Evolutionary conservation across 2,888 invertebrate genomes (phyloP), one percentile per base, ranked within the genome.

Genomic region (Chymomyza fuscimana): DNA sequence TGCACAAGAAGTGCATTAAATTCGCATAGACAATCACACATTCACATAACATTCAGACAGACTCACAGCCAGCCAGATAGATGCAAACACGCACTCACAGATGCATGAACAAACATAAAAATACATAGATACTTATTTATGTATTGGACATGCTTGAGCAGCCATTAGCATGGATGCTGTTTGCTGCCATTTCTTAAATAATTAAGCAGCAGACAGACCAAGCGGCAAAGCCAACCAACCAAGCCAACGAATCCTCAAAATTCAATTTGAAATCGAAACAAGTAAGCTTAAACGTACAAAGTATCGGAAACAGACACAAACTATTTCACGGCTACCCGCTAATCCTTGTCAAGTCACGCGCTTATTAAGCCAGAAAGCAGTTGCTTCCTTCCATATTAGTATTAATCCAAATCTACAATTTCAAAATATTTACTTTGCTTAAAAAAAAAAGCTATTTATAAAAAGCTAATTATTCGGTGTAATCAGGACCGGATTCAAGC

Each of bases 1-100:
- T 82, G 73, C 74, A 69, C 70, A 72, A 65, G 72, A 63, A 76
- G 72, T 86, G 85, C 88, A 84, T 78, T 79, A 79, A 84, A 78
- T 76, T 77, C 74, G 60, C 73, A 74, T 71, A 69, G 51, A 79
- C 72, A 73, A 56, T 40, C 50, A n/a, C 36, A 46, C 58, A 58
- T 5, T 32, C 32, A 25, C 3, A 25, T 60, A 58, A 68, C 59
- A 15, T 7, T 40, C 54, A 10, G 19, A 69, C 40, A 25, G 40
- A 56, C 10, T 63, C 12, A 51, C 58, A 51, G 51, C 32, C 22
- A 58, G 46, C 22, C 50, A 40, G 25, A 58, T 5, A 51, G 4
- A n/a, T 5, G n/a, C 51, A 50, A 36, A 60, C 15, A 36, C 52
- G 19, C 46, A 22, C 1, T 4, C 7, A 32, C 19, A 16, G 22